Evolutionary conservation across 2,888 invertebrate species (phyloP).

Genomic region (Caenorhabditis uteleia): DNA sequence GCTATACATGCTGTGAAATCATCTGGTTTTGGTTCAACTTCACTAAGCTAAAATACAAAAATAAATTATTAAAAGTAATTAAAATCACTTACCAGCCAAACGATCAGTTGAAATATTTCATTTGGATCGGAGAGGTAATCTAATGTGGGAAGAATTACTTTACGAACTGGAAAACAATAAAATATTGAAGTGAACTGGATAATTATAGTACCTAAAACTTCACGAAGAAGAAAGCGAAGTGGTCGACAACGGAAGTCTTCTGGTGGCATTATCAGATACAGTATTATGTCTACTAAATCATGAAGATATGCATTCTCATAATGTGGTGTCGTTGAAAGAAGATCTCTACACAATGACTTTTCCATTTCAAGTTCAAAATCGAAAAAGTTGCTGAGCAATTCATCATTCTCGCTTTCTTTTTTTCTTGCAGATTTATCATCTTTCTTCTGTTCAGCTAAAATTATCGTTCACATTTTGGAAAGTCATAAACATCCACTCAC

Average conservation of each 20-base stretch:
- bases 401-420: conserved; percentile 48
- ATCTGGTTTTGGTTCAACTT: conserved; percentile 81
- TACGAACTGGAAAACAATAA: conserved; percentile 60
- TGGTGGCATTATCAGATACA: conserved; percentile 83
- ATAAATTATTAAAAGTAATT: conserved; percentile 1
- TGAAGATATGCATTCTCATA: conserved; percentile 78
- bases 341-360: conserved; percentile 81
- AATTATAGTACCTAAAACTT: conserved; percentile 67
- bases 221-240: conserved; percentile 78
- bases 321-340: conserved; percentile 79
- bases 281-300: conserved; percentile 82
- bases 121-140: conserved; percentile 84
- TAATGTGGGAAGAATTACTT: conserved; percentile 79
- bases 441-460: conserved; percentile 5
- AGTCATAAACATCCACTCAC: not conserved
- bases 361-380: conserved; percentile 88
- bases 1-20: conserved; percentile 84
- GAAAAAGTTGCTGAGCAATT: conserved; percentile 83
- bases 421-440: not conserved
- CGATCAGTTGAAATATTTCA: conserved; percentile 86
- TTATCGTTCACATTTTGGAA: conserved; percentile 2
- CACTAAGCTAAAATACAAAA: conserved; percentile 77
- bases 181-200: not conserved
- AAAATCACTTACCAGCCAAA: conserved; percentile 80
- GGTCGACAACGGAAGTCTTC: conserved; percentile 85